These are phyloP conservation scores for Limnothrissa miodon DNA, from an alignment of 2,113 vertebrate species.

Conservation along the genomic window DNA sequence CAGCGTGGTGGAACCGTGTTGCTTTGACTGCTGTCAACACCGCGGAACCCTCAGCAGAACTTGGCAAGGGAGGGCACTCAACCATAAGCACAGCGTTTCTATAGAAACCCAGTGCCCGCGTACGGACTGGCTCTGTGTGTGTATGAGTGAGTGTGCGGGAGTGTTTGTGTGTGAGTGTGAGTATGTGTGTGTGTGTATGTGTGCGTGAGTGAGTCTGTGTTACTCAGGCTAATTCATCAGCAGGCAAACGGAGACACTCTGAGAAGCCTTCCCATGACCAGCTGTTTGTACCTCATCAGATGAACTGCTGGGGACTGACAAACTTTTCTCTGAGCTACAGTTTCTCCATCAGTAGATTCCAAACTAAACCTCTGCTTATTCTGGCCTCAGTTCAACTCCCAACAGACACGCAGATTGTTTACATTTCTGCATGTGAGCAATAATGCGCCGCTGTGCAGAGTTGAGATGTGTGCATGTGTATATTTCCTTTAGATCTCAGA, in stretches of 20 bases:
- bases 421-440: not conserved
- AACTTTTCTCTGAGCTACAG: not conserved
- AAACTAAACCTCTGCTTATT: not conserved
- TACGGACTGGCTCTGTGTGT: slow-evolving; percentile 38
- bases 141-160: not conserved
- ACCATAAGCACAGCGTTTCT: slow-evolving; percentile 57
- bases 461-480: not conserved
- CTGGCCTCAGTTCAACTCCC: not conserved
- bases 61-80: slow-evolving; percentile 38
- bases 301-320: not conserved
- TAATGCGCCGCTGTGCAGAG: not conserved
- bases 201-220: not conserved
- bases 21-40: slow-evolving; percentile 1
- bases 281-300: not conserved
- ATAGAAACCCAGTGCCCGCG: slow-evolving; percentile 54
- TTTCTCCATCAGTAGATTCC: not conserved
- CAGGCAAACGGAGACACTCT: not conserved
- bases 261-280: too few relatives aligned
- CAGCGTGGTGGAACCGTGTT: not conserved
- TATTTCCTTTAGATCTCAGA: not conserved
- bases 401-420: not conserved
- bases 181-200: not conserved
- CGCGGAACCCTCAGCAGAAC: not conserved
- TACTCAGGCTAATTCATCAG: not conserved
- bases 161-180: slow-evolving; percentile 24